Evolutionary conservation across 53 echinoderm and acorn worm species (phyloP), one percentile per base, ranked within the genome.

Genomic region (Paelopatides confundens): DNA sequence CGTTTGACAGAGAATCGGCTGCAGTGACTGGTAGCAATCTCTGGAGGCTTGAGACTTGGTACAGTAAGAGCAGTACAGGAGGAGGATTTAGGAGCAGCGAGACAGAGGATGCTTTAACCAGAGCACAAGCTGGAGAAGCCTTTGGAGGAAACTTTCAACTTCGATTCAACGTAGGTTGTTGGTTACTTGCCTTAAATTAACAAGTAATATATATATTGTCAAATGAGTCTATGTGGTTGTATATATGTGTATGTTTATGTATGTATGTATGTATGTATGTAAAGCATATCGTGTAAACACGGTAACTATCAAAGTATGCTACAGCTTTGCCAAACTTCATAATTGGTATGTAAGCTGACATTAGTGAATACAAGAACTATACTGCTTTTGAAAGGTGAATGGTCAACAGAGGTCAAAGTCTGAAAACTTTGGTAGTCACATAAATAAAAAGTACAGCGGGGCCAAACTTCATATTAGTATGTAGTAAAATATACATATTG

Each of bases 41-140:
- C 9, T 92, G 92, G 92, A 48, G 70, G 26, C 21, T 92, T 13
- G 82, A 82, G 33, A 43, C 89, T n/a, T 92, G 92, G 92, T 81
- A 69, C 43, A 92, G 92, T 46, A 50, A 58, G 7, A 69, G n/a
- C 17, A 12, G 69, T 3, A 77, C 58, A 47, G 92, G 92, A 17
- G 39, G 38, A 23, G 92, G 92, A 0, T 71, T 58, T 3, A 63
- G 82, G 6, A 14, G 43, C 26, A 81, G 62, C 49, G 23, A 31
- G 8, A 77, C 63, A 13, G 74, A 86, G 40, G 86, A 89, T 33
- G 89, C 64, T 0, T 86, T 92, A 23, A 62, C 89, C 17, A 31
- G 62, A 14, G 49, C 54, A 33, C 76, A 76, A 10, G 76, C 76
- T 4, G 38, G 76, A 13, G 24, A 46, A 29, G 17, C 76, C 5